These are phyloP conservation scores for Scotopteryx bipunctaria DNA, from an alignment of 2,888 invertebrate genomes.

Conservation along the genomic window DNA sequence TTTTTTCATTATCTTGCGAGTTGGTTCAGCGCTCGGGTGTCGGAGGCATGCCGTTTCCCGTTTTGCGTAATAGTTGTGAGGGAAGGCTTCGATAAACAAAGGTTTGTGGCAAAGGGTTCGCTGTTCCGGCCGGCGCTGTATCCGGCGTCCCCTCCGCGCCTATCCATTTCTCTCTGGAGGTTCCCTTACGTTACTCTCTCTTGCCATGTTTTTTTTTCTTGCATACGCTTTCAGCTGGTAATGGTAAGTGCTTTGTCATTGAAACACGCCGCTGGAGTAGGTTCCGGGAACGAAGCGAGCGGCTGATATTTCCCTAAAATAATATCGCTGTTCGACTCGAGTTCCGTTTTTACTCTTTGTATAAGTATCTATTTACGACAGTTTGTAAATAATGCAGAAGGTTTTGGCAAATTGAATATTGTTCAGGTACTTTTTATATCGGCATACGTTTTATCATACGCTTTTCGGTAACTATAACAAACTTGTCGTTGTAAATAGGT, in stretches of 20 bases:
- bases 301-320: slow-evolving; percentile 25
- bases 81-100: slow-evolving; percentile 66
- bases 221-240: slow-evolving; percentile 51
- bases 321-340: slow-evolving; percentile 24
- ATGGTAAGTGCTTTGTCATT: slow-evolving; percentile 55
- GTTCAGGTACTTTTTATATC: slow-evolving; percentile 13
- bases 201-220: slow-evolving; percentile 46
- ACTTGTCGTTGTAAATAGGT: no score
- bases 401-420: slow-evolving; percentile 13
- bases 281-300: slow-evolving; percentile 22
- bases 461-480: no score
- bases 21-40: slow-evolving; percentile 34
- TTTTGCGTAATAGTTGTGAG: slow-evolving; percentile 55
- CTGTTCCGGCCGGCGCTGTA: slow-evolving; percentile 70
- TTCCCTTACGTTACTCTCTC: slow-evolving; percentile 32
- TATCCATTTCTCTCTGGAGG: slow-evolving; percentile 42
- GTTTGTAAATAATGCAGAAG: slow-evolving; percentile 11
- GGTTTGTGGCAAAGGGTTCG: slow-evolving; percentile 69
- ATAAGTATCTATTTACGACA: slow-evolving; percentile 21
- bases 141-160: slow-evolving; percentile 54
- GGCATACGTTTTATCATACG: no score
- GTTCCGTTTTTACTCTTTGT: slow-evolving; percentile 19
- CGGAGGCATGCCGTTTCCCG: slow-evolving; percentile 48
- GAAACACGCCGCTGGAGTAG: slow-evolving; percentile 34
- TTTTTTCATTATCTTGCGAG: slow-evolving; percentile 38